A percentile compares a stretch with the other conserved stretches of the same genome.
These are phyloP conservation scores for Nephotettix cincticeps DNA, from an alignment of 1,140 invertebrate species.

Conservation along the genomic window DNA sequence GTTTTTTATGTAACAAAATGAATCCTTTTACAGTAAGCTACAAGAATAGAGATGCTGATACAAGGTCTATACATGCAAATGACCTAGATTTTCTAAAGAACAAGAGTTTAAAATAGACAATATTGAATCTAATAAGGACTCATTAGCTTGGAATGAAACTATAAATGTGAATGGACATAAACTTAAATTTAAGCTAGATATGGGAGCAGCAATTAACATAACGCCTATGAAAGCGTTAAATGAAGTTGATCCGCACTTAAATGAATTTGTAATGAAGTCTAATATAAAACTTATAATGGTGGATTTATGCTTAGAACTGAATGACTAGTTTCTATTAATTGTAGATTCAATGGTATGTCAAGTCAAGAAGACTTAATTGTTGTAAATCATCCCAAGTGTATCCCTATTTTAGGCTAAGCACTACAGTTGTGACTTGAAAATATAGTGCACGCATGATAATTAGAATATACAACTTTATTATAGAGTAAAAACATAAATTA, in stretches of 20 bases:
- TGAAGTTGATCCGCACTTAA: background rate
- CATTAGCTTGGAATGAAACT: background rate
- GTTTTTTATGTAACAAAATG: background rate
- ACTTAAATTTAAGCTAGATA: background rate
- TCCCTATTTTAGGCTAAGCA: conserved; percentile 4
- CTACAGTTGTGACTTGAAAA: no score
- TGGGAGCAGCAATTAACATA: background rate
- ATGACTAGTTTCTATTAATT: background rate
- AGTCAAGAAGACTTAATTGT: background rate
- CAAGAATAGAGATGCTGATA: background rate
- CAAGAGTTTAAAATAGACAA: background rate
- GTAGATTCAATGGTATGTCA: background rate
- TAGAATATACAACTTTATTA: no score
- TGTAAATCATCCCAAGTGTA: background rate
- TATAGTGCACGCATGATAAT: no score
- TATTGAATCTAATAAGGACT: background rate
- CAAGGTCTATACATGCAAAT: background rate
- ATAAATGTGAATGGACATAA: background rate
- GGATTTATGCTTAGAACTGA: background rate
- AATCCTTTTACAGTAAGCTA: background rate
- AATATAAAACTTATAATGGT: conserved; percentile 1
- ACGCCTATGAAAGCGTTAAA: background rate
- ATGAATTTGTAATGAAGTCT: background rate
- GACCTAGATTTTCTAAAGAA: background rate
- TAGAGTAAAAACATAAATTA: no score